Evolutionary conservation across 2,797 vertebrate genomes (phyloP).

Genomic region (Okamejei kenojei): DNA sequence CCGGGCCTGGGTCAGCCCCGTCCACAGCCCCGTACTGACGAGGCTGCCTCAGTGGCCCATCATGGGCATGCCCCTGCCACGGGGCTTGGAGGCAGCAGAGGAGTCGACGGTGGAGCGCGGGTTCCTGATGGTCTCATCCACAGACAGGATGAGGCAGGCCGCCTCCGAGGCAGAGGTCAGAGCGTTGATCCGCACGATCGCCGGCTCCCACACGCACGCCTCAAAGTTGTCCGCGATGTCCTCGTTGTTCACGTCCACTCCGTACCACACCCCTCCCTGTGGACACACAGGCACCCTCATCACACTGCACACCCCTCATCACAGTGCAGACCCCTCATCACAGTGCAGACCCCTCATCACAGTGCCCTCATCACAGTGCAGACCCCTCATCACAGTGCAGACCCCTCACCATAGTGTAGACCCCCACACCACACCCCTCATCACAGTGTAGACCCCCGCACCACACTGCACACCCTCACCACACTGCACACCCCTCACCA

Average conservation of each 20-base stretch:
- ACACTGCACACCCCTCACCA: too few species aligned
- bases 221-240: conserved; percentile 87
- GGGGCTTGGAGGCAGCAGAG: conserved; percentile 51
- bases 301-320: too few species aligned
- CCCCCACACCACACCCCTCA: too few species aligned
- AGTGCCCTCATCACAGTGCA: too few species aligned
- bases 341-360: neutral
- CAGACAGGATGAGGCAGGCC: conserved; percentile 86
- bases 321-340: too few species aligned
- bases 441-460: too few species aligned
- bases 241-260: conserved; percentile 88
- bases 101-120: conserved; percentile 71
- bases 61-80: conserved; percentile 71
- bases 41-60: conserved; percentile 60
- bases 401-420: too few species aligned
- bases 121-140: conserved; percentile 95
- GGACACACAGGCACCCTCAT: neutral
- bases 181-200: conserved; percentile 84
- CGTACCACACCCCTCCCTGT: conserved; percentile 87
- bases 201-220: conserved; percentile 88
- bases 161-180: conserved; percentile 88
- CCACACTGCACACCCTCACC: too few species aligned
- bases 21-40: neutral
- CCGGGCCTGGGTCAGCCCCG: neutral
- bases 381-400: too few species aligned